A percentile compares a stretch with the other conserved stretches of the same genome.
phyloP scores from a whole-genome alignment of 2,888 invertebrate genomes.

The Melipona bicolor region DNA sequence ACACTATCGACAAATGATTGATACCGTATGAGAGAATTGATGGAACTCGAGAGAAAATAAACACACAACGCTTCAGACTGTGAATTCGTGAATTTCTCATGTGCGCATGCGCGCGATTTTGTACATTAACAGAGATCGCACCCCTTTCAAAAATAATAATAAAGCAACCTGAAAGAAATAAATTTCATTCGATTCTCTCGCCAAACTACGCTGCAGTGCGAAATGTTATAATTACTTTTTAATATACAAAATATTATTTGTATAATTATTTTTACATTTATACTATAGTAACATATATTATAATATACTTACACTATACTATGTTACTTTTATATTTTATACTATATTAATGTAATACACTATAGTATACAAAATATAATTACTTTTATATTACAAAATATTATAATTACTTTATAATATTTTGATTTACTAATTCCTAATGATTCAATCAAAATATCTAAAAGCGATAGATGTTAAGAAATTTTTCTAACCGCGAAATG shows the following conservation, averaged over 20 bases:
- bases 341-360: too few species aligned
- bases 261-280: not conserved
- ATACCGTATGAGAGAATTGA: not conserved
- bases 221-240: too few species aligned
- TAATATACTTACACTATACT: too few species aligned
- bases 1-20: slow-evolving; percentile 8
- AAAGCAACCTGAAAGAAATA: not conserved
- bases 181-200: not conserved
- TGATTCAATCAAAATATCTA: not conserved
- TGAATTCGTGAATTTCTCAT: not conserved
- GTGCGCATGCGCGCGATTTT: slow-evolving; percentile 47
- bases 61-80: not conserved
- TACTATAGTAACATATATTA: too few species aligned
- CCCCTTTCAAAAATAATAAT: slow-evolving; percentile 14
- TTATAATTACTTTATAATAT: not conserved
- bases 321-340: too few species aligned
- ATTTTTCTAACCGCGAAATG: not conserved
- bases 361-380: too few species aligned
- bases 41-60: not conserved
- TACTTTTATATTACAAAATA: not conserved
- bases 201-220: not conserved
- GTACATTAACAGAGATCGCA: slow-evolving; percentile 10
- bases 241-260: not conserved
- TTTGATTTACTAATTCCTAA: not conserved
- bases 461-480: not conserved